phyloP scores from a whole-genome alignment of 2,797 vertebrate genomes.

The Smutsia gigantea region DNA sequence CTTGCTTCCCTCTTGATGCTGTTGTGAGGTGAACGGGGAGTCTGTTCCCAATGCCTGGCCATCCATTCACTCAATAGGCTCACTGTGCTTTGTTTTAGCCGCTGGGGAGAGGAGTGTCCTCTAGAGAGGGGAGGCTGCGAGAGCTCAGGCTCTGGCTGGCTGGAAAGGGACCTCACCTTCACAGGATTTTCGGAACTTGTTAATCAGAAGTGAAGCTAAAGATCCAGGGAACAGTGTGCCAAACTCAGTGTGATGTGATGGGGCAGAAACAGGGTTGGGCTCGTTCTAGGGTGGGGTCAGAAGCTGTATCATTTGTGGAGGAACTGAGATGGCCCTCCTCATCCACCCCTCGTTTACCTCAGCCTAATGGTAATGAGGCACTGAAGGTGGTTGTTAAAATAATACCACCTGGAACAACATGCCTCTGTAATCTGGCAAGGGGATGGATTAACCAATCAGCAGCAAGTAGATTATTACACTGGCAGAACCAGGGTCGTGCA shows the following conservation, averaged over 20 bases:
- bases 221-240: neutral
- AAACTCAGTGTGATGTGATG: neutral
- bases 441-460: neutral
- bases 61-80: neutral
- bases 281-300: neutral
- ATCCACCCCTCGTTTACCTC: neutral
- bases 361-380: neutral
- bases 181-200: neutral
- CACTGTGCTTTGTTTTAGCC: neutral
- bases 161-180: neutral
- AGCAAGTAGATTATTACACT: neutral
- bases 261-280: neutral
- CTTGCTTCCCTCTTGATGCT: neutral
- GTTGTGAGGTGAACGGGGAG: rapidly evolving
- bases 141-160: neutral
- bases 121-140: neutral
- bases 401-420: neutral
- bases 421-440: neutral
- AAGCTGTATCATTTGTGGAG: neutral
- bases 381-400: neutral
- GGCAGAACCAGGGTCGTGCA: neutral
- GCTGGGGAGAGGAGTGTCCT: neutral
- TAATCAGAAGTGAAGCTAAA: neutral
- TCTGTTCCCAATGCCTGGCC: neutral
- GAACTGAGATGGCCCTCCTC: neutral